These are phyloP conservation scores for Heterohyrax brucei DNA, from an alignment of 2,797 vertebrate genomes.

Conservation along the genomic window DNA sequence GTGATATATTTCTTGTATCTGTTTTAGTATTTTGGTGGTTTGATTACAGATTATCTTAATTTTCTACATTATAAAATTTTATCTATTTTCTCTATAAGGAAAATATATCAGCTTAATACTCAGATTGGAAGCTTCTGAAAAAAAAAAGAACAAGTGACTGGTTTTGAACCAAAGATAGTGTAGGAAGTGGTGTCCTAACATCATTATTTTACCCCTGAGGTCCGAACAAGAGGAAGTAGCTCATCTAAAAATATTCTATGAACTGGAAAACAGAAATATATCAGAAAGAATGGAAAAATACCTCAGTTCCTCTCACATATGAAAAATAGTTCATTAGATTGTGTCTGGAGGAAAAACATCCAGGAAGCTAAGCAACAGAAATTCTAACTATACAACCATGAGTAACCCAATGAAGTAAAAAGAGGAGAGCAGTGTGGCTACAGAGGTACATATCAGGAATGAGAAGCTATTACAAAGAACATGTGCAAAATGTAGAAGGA, in stretches of 20 bases:
- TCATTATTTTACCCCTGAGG: conserved; percentile 26
- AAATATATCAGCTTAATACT: conserved; percentile 21
- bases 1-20: background rate
- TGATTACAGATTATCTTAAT: conserved; percentile 45
- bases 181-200: background rate
- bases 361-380: conserved; percentile 5
- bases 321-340: conserved; percentile 30
- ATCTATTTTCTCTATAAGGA: conserved; percentile 1
- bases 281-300: conserved; percentile 56
- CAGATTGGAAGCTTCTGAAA: background rate
- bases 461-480: conserved; percentile 48
- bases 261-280: conserved; percentile 52
- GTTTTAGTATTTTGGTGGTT: background rate
- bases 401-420: conserved; percentile 43
- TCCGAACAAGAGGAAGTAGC: background rate
- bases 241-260: conserved; percentile 64
- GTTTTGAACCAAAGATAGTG: conserved; percentile 31
- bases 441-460: conserved; percentile 49
- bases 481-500: background rate
- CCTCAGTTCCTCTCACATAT: conserved; percentile 6
- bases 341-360: conserved; percentile 57
- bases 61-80: conserved; percentile 56
- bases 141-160: background rate
- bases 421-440: conserved; percentile 21
- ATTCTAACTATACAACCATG: conserved; percentile 43